Conservation (phyloP, 2,888 invertebrate species). For the Drosophila greeni region DNA sequence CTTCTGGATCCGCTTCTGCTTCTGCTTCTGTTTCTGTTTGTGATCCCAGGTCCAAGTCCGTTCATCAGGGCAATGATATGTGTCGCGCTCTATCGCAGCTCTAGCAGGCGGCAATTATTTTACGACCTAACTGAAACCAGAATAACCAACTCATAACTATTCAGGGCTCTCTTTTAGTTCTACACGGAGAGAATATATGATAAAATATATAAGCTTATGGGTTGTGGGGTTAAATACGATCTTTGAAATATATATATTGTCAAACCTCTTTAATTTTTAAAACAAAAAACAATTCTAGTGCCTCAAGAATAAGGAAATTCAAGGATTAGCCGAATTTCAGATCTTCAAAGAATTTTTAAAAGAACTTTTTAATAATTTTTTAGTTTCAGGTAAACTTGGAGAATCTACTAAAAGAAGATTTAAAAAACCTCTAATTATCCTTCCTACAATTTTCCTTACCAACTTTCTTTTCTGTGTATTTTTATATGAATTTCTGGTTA, state of each 20-base stretch:
- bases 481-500: conserved; percentile 60
- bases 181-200: conserved; percentile 1
- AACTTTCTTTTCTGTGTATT: conserved; percentile 12
- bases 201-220: neutral
- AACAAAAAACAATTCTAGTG: neutral
- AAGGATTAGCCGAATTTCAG: too few relatives aligned
- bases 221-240: neutral
- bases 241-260: neutral
- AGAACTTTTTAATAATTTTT: too few relatives aligned
- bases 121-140: conserved; percentile 60
- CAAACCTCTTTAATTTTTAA: too few relatives aligned
- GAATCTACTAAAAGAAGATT: too few relatives aligned
- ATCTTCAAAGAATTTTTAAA: too few relatives aligned
- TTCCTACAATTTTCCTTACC: neutral
- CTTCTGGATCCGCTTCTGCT: conserved; percentile 33
- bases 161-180: conserved; percentile 30
- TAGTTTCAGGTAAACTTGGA: too few relatives aligned
- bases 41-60: conserved; percentile 48
- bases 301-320: neutral
- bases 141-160: conserved; percentile 37
- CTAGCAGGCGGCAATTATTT: conserved; percentile 65
- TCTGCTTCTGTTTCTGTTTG: conserved; percentile 24
- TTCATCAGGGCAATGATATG: conserved; percentile 61
- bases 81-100: conserved; percentile 64
- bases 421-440: neutral